Evolutionary conservation across 1,140 invertebrate genomes (phyloP).

Genomic region (Ptiloglossa arizonensis): DNA sequence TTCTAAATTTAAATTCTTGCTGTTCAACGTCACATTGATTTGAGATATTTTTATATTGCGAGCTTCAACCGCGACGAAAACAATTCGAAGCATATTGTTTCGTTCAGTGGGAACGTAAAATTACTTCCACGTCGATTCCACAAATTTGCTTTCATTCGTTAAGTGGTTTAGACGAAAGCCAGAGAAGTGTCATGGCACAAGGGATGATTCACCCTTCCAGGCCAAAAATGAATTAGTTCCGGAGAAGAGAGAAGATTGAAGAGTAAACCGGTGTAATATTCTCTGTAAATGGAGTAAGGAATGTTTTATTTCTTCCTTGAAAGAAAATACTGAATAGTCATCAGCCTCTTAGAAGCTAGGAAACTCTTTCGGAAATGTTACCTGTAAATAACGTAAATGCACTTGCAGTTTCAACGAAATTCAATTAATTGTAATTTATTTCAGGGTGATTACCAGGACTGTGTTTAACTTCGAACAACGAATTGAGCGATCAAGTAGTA

Average conservation of each 20-base stretch:
- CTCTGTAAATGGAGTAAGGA: not conserved
- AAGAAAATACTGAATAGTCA: not conserved
- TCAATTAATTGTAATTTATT: too few relatives aligned
- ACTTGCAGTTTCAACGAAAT: too few relatives aligned
- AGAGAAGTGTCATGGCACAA: not conserved
- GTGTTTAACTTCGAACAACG: too few relatives aligned
- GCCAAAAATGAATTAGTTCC: conserved; percentile 47
- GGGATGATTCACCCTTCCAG: conserved; percentile 44
- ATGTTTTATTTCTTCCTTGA: conserved; percentile 24
- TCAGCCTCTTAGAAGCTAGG: not conserved
- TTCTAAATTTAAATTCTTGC: too few relatives aligned
- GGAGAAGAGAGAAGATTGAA: conserved; percentile 31
- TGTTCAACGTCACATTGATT: too few relatives aligned
- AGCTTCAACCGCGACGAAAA: too few relatives aligned
- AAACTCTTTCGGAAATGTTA: too few relatives aligned
- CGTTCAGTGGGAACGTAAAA: not conserved
- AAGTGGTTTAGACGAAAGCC: conserved; percentile 11
- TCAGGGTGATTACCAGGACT: too few relatives aligned
- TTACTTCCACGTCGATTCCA: not conserved
- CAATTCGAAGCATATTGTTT: not conserved
- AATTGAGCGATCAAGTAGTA: too few relatives aligned
- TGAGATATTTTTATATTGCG: too few relatives aligned
- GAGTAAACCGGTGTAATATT: conserved; percentile 31
- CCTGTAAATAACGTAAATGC: not conserved
- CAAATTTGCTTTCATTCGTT: conserved; percentile 1